phyloP scores from a whole-genome alignment of 2,888 invertebrate species.

The Brachyptera putata region DNA sequence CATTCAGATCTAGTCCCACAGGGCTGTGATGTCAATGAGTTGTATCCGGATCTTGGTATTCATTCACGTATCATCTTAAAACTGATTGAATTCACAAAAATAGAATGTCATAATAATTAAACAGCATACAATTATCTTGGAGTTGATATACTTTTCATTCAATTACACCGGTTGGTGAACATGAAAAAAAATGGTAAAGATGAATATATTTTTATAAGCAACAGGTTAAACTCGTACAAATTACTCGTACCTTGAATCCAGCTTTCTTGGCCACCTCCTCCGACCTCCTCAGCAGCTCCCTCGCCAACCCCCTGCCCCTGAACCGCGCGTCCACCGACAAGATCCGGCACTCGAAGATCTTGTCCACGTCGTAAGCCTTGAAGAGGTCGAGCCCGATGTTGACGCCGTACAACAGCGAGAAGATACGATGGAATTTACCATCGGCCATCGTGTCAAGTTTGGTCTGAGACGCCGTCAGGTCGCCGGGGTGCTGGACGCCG shows the following conservation, averaged over 20 bases:
- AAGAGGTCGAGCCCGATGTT: slow-evolving; percentile 68
- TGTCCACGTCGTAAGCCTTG: slow-evolving; percentile 59
- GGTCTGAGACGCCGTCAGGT: slow-evolving; percentile 63
- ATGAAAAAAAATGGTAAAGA: no score
- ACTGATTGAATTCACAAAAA: no score
- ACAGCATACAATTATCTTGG: no score
- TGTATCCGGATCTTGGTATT: no score
- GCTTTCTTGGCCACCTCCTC: slow-evolving; percentile 60
- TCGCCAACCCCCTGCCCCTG: slow-evolving; percentile 71
- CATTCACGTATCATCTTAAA: no score
- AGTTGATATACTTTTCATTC: no score
- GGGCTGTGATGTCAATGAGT: no score
- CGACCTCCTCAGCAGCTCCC: slow-evolving; percentile 63
- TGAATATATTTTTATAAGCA: no score
- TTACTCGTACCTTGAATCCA: slow-evolving; percentile 71
- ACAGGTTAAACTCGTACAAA: no score
- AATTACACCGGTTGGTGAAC: no score
- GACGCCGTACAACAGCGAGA: slow-evolving; percentile 67
- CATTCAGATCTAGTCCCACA: no score
- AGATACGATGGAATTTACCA: slow-evolving; percentile 75
- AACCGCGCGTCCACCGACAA: slow-evolving; percentile 68
- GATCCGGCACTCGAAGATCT: slow-evolving; percentile 74
- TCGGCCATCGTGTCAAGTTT: slow-evolving; percentile 58
- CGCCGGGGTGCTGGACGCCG: slow-evolving; percentile 68
- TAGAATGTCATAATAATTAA: no score